Evolutionary conservation across 1,140 invertebrate species (phyloP).

Genomic region (Musca vetustissima): DNA sequence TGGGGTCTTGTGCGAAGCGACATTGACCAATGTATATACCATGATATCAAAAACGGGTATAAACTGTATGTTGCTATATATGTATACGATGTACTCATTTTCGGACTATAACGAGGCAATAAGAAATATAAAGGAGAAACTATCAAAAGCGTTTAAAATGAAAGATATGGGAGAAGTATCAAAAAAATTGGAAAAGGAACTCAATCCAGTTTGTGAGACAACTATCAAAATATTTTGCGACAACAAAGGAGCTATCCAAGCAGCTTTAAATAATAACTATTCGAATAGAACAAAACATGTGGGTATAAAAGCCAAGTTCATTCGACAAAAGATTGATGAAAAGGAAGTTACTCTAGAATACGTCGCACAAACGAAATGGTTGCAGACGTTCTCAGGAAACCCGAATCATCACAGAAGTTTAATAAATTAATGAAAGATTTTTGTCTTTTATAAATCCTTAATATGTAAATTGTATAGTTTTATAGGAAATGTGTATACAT

Average conservation of each 20-base stretch:
- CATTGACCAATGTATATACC: constrained; percentile 39
- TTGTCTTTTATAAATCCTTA: too few species aligned
- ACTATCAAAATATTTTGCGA: background rate
- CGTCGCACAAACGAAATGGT: background rate
- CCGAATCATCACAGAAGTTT: too few species aligned
- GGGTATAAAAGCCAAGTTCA: background rate
- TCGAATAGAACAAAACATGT: background rate
- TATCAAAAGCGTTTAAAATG: constrained; percentile 36
- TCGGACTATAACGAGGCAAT: constrained; percentile 25
- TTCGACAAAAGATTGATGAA: background rate
- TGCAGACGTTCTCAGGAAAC: background rate
- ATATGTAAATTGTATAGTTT: too few species aligned
- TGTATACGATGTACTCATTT: constrained; percentile 38
- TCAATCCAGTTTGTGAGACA: background rate
- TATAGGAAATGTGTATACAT: too few species aligned
- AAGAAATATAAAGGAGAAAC: constrained; percentile 25
- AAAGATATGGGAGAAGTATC: constrained; percentile 30
- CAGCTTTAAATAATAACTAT: background rate
- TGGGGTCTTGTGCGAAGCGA: constrained; percentile 15
- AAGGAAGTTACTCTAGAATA: background rate
- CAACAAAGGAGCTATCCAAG: background rate
- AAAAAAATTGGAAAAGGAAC: background rate
- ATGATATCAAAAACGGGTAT: background rate
- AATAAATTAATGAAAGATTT: too few species aligned
- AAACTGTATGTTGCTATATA: constrained; percentile 16